Base-by-base conservation (phyloP, 2,797 vertebrate genomes). In the Hafferia zeledoni region DNA sequence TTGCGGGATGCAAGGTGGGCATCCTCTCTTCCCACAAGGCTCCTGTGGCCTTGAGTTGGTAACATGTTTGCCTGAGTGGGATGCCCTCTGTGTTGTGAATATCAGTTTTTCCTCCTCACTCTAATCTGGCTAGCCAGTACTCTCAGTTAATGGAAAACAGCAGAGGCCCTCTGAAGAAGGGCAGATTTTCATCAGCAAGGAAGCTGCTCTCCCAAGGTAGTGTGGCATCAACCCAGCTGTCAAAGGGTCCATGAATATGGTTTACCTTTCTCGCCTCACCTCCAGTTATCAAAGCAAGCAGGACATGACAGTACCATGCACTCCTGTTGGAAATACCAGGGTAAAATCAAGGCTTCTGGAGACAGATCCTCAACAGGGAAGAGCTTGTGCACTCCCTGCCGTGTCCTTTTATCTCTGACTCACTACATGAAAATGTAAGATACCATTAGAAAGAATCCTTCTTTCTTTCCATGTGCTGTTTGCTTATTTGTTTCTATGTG, bases 371-470 rank as follows among this genome's bases (percentile, higher is more conserved):
- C 74, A n/a, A 64, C 57, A 91, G 19, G 15, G 47, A 90, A 84
- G 74, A 90, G 33, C 63, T 72, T 79, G 25, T 63, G 30, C 2
- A 1, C 77, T 93, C 64, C 64, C 56, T 50, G 94, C 63, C 53
- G 93, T 60, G 79, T 80, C 63, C 77, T 90, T 94, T 96, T 93
- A 75, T 96, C 90, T 95, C 85, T 96, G 94, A 94, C 77, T 95
- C 88, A 94, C 77, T 72, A 69, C 74, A 82, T 52, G 87, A 91
- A 96, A 96, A 94, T 0, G 24, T 6, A 91, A 96, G 93, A 96
- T 90, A 87, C 64, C 74, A 50, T 89, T 2, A 1, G 83, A 96
- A 96, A 87, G 49, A 96, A 91, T 94, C 52, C 22, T 90, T 79
- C 74, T 69, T 80, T 87, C 60, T 93, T 68, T 55, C 56, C 53